These are phyloP conservation scores for Macrotus californicus DNA, from an alignment of 2,113 vertebrate species.

Conservation along the genomic window DNA sequence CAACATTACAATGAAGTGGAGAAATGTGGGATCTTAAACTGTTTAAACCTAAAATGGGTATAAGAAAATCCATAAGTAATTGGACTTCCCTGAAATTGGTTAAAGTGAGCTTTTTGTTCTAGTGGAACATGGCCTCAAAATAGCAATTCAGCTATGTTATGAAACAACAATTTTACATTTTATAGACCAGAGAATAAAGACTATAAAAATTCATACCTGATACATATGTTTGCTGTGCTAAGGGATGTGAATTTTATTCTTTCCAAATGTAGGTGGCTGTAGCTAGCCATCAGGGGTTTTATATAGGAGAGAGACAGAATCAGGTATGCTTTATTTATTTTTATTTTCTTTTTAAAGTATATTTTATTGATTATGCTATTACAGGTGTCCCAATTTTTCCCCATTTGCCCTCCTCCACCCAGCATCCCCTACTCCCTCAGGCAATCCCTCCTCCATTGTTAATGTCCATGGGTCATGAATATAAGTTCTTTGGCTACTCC, in stretches of 20 bases:
- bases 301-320: not conserved
- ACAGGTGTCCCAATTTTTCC: too few species aligned
- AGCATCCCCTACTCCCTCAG: too few species aligned
- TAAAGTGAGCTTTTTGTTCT: not conserved
- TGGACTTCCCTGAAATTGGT: not conserved
- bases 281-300: not conserved
- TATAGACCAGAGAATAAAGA: not conserved
- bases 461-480: too few species aligned
- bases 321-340: not conserved
- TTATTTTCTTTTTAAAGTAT: too few species aligned
- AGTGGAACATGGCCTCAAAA: not conserved
- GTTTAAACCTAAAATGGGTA: constrained; percentile 1
- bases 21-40: not conserved
- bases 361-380: too few species aligned
- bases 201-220: not conserved
- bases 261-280: not conserved
- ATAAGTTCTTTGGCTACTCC: too few species aligned
- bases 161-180: not conserved
- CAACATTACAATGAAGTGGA: not conserved
- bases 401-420: too few species aligned
- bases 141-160: not conserved
- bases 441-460: too few species aligned
- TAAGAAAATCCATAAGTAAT: not conserved
- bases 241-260: not conserved
- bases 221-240: not conserved